Evolutionary conservation across 2,797 vertebrate species (phyloP), one percentile per base, ranked within the genome.

Genomic region (Lemur catta): DNA sequence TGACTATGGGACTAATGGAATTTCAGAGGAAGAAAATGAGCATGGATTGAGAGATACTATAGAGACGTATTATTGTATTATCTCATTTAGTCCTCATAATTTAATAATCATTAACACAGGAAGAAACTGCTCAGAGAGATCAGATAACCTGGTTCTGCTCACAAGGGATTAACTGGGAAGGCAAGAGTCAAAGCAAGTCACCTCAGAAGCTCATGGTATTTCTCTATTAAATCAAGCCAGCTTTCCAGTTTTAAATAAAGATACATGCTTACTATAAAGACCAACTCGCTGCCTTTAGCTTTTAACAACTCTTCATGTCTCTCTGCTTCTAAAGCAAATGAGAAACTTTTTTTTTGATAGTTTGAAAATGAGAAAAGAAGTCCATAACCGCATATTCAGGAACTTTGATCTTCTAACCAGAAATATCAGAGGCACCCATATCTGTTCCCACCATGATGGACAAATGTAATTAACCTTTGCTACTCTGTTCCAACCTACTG

Each of bases 391-490:
- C 93, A 94, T 72, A 55, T 50, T 80, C n/a, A 46, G 97, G 89
- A 97, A 97, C 98, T 98, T 98, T 97, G 97, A 98, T 97, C 98
- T 97, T 96, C 97, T 94, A 96, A 97, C 46, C 67, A 59, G 91
- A 98, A 97, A 85, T 91, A 91, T 85, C 97, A 97, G 95, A 98
- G 81, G 96, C 97, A 98, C 98, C 97, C 95, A 96, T 98, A 98
- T 98, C 98, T 98, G 98, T 98, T 57, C 98, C 96, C 97, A 94
- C 97, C 98, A 97, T 99, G 98, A 99, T 98, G 99, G 99, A 99
- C 99, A 99, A 99, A 98, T 99, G 99, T 99, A 99, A 99, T 99
- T 99, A 99, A 99, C 99, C 99, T 99, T 99, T 99, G 99, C 99
- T 99, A 99, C 99, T 99, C 99, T 99, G 99, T 99, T 98, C 99